A percentile compares a stretch with the other conserved stretches of the same genome.
Conservation (phyloP, 2,888 invertebrate species). For the Leptinotarsa tumamoca region DNA sequence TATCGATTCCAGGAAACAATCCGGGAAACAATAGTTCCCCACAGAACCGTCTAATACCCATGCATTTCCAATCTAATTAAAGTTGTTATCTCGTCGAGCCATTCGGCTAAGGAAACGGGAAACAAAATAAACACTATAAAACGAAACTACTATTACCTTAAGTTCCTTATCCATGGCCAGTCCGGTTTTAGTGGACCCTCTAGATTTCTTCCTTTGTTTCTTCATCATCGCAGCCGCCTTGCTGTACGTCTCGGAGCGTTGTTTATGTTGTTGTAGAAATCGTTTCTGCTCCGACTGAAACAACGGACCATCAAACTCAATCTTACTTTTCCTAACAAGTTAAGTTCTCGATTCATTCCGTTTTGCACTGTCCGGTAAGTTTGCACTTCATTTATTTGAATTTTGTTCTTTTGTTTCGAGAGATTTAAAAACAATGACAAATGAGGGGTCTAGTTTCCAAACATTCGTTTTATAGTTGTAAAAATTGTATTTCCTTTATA, state of each 20-base stretch:
- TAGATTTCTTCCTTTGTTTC: slow-evolving; percentile 89
- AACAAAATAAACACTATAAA: slow-evolving; percentile 31
- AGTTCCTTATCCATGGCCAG: slow-evolving; percentile 91
- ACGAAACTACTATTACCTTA: slow-evolving; percentile 71
- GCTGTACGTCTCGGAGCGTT: slow-evolving; percentile 89
- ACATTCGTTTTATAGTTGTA: too few relatives aligned
- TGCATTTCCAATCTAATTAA: slow-evolving; percentile 23
- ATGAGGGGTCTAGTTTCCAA: too few relatives aligned
- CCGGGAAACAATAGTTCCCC: not conserved
- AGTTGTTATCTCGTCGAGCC: slow-evolving; percentile 21
- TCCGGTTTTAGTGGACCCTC: slow-evolving; percentile 80
- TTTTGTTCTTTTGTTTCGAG: not conserved
- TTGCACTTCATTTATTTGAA: slow-evolving; percentile 1
- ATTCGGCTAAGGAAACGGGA: slow-evolving; percentile 13
- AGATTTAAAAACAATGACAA: too few relatives aligned
- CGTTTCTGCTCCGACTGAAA: slow-evolving; percentile 89
- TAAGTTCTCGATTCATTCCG: not conserved
- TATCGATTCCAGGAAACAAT: not conserved
- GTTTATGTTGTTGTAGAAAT: slow-evolving; percentile 93
- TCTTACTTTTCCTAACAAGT: slow-evolving; percentile 11
- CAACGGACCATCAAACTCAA: slow-evolving; percentile 21
- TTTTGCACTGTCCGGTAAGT: not conserved
- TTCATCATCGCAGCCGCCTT: slow-evolving; percentile 92
- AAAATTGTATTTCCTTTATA: too few relatives aligned
- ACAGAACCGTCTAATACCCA: slow-evolving; percentile 6